Percentiles rank a stretch among this genome's conserved stretches.
Evolutionary conservation across 2,113 vertebrate species (phyloP).

Genomic region (Conger conger): DNA sequence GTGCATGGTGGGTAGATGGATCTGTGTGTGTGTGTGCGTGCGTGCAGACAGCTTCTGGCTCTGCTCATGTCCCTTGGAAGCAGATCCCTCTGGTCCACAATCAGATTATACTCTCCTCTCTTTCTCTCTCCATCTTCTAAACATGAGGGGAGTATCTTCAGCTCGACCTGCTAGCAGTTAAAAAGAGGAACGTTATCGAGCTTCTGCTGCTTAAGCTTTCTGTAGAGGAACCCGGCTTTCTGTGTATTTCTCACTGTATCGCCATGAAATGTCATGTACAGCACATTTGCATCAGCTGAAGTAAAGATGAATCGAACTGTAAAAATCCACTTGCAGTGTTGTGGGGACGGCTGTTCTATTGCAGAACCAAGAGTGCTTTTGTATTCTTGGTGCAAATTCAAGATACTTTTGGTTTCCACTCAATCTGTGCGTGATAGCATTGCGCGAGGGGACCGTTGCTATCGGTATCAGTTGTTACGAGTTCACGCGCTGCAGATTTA

Average conservation of each 20-base stretch:
- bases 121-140: constrained; percentile 44
- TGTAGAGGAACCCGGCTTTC: constrained; percentile 43
- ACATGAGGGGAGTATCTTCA: constrained; percentile 59
- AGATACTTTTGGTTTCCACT: not conserved
- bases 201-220: constrained; percentile 62
- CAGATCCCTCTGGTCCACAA: constrained; percentile 56
- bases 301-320: not conserved
- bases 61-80: constrained; percentile 63
- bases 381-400: not conserved
- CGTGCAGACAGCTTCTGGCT: constrained; percentile 45
- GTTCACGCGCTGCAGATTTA: too few relatives aligned
- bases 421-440: not conserved
- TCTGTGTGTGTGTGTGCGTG: constrained; percentile 50
- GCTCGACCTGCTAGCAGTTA: constrained; percentile 49
- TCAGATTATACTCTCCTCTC: constrained; percentile 55
- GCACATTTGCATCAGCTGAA: not conserved
- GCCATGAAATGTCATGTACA: not conserved
- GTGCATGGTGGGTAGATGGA: constrained; percentile 63
- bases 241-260: not conserved
- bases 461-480: not conserved
- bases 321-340: not conserved
- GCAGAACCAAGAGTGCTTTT: too few relatives aligned
- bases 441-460: not conserved
- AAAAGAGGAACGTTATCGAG: constrained; percentile 58
- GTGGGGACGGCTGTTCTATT: not conserved